These are phyloP conservation scores for Etheostoma spectabile DNA, from an alignment of 2,113 vertebrate genomes.

Conservation along the genomic window DNA sequence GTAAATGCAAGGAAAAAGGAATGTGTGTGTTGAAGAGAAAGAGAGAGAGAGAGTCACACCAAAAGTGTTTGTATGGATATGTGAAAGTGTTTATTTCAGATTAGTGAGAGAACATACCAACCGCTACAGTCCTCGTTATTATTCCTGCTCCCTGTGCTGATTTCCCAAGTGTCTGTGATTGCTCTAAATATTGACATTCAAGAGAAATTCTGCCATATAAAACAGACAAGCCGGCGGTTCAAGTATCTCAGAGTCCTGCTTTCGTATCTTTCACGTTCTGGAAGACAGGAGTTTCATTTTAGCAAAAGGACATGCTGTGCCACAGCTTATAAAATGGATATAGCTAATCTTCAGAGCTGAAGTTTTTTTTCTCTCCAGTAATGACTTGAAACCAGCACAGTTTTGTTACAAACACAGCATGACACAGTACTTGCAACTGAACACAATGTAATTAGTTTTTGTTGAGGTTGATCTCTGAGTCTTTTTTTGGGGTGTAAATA, in stretches of 20 bases:
- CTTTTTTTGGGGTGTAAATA: background rate
- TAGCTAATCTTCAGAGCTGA: conserved; percentile 32
- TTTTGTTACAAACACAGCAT: conserved; percentile 19
- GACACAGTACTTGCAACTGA: background rate
- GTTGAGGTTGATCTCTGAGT: background rate
- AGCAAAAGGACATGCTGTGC: conserved; percentile 42
- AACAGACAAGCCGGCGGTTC: background rate
- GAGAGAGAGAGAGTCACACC: background rate
- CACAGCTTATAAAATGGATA: conserved; percentile 40
- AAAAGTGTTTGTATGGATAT: background rate
- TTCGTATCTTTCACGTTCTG: conserved; percentile 30
- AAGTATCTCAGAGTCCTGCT: conserved; percentile 25
- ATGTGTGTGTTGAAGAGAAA: background rate
- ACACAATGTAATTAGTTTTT: background rate
- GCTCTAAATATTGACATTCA: conserved; percentile 50
- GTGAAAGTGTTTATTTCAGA: conserved; percentile 21
- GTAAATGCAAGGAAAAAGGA: conserved; percentile 25
- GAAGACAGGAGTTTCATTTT: conserved; percentile 36
- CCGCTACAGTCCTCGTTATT: background rate
- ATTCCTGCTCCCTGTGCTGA: conserved; percentile 14
- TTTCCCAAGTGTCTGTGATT: conserved; percentile 51
- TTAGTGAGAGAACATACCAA: background rate
- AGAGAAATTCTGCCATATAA: conserved; percentile 29
- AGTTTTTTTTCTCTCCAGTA: conserved; percentile 33
- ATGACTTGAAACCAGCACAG: conserved; percentile 12